phyloP scores from a whole-genome alignment of 2,888 invertebrate species.

The Diabrotica balteata region DNA sequence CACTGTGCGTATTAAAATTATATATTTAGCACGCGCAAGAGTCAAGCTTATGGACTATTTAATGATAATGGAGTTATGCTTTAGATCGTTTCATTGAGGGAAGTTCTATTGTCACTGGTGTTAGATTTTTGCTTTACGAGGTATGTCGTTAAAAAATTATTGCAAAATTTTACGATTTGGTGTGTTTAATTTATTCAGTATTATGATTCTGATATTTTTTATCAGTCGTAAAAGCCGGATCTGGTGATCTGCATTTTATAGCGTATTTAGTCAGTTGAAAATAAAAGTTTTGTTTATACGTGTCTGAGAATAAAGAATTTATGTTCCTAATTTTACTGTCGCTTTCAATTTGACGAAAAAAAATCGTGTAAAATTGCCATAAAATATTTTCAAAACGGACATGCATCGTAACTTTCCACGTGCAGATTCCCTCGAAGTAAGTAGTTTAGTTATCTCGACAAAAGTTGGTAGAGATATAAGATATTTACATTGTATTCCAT shows the following conservation, averaged over 20 bases:
- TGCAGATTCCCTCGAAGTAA: no score
- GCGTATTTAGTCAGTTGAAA: no score
- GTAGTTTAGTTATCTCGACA: no score
- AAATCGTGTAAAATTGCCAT: no score
- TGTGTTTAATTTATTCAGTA: conserved; percentile 45
- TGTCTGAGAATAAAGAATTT: no score
- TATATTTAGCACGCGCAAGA: background rate
- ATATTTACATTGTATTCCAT: no score
- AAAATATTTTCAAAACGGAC: no score
- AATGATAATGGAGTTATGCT: conserved; percentile 2
- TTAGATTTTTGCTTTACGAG: conserved; percentile 18
- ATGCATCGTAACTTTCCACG: no score
- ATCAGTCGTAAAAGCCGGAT: conserved; percentile 4
- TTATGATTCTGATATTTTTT: conserved; percentile 35
- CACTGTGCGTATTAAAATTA: background rate
- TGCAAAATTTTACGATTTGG: conserved; percentile 45
- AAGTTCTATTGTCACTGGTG: conserved; percentile 24
- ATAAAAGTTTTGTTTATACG: no score
- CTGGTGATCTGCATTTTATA: conserved; percentile 15
- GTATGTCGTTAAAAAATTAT: conserved; percentile 42
- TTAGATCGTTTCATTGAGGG: conserved; percentile 15
- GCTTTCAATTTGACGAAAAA: no score
- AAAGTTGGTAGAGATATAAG: no score
- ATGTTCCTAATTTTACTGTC: no score
- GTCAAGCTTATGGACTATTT: background rate